phyloP scores from a whole-genome alignment of 1,140 invertebrate species.

The Bombus cullumanus region DNA sequence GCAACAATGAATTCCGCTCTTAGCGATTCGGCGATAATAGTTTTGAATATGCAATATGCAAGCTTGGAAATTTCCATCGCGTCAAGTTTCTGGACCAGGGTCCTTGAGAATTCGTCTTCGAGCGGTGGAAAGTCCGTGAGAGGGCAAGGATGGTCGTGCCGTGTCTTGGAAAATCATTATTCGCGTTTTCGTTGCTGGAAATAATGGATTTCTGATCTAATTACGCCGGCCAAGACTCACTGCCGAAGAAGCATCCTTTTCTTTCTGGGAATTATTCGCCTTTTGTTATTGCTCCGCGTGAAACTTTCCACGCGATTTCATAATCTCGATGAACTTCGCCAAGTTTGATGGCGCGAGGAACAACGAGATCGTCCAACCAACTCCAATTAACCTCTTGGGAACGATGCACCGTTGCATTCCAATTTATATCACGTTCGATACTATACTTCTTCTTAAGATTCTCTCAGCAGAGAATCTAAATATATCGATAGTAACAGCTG shows the following conservation, averaged over 20 bases:
- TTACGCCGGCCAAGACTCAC: background rate
- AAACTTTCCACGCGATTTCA: slow-evolving; percentile 17
- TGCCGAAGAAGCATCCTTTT: background rate
- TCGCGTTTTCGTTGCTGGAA: background rate
- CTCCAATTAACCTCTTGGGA: background rate
- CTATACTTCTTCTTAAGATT: too few relatives aligned
- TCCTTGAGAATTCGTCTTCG: background rate
- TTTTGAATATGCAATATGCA: slow-evolving; percentile 24
- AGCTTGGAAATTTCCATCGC: background rate
- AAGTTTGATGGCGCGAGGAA: background rate
- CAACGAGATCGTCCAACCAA: background rate
- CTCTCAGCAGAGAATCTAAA: too few relatives aligned
- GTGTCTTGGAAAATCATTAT: background rate
- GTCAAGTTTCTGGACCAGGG: background rate
- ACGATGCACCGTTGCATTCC: background rate
- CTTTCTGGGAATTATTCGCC: too few relatives aligned
- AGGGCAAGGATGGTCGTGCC: background rate
- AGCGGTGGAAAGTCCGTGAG: background rate
- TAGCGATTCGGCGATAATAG: background rate
- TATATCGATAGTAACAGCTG: too few relatives aligned
- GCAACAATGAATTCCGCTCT: background rate
- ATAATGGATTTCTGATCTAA: slow-evolving; percentile 46
- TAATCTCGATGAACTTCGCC: background rate
- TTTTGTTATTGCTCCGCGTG: background rate
- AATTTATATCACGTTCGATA: background rate